Percentiles rank a stretch among this genome's conserved stretches.
phyloP scores from a whole-genome alignment of 2,888 invertebrate genomes.

The Lapara coniferarum region DNA sequence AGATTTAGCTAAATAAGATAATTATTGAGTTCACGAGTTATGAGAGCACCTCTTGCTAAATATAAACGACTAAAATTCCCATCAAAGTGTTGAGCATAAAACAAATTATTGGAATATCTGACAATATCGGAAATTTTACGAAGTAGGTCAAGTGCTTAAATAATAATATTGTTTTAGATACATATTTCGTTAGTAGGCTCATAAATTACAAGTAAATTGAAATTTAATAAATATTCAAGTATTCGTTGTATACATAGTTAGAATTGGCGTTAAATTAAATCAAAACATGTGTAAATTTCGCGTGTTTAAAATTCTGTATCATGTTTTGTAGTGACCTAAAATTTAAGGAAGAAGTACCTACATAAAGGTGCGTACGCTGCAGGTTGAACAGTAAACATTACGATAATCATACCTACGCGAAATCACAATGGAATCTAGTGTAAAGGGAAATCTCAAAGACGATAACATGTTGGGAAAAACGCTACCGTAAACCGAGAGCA shows the following conservation, averaged over 20 bases:
- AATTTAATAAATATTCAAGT: neutral
- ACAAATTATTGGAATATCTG: slow-evolving; percentile 45
- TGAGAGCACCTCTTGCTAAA: slow-evolving; percentile 29
- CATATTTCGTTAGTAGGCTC: neutral
- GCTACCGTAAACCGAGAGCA: slow-evolving; percentile 73
- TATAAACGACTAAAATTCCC: slow-evolving; percentile 42
- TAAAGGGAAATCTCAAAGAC: slow-evolving; percentile 70
- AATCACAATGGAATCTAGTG: slow-evolving; percentile 72
- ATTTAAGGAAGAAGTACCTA: no score
- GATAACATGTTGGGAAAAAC: slow-evolving; percentile 75
- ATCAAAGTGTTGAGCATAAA: slow-evolving; percentile 38
- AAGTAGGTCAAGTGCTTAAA: slow-evolving; percentile 26
- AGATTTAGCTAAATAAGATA: slow-evolving; percentile 27
- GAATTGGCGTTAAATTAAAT: no score
- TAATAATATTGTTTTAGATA: slow-evolving; percentile 7
- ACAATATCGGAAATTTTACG: slow-evolving; percentile 37
- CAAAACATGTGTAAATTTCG: no score
- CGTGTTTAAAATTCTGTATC: no score
- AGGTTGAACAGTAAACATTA: slow-evolving; percentile 58
- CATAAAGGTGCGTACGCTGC: neutral
- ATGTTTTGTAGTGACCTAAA: neutral
- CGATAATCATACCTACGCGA: slow-evolving; percentile 71
- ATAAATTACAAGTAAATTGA: neutral
- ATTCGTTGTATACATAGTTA: no score
- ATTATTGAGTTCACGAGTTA: slow-evolving; percentile 23